Base-by-base conservation (phyloP, 2,888 invertebrate species). In the Erynnis tages region DNA sequence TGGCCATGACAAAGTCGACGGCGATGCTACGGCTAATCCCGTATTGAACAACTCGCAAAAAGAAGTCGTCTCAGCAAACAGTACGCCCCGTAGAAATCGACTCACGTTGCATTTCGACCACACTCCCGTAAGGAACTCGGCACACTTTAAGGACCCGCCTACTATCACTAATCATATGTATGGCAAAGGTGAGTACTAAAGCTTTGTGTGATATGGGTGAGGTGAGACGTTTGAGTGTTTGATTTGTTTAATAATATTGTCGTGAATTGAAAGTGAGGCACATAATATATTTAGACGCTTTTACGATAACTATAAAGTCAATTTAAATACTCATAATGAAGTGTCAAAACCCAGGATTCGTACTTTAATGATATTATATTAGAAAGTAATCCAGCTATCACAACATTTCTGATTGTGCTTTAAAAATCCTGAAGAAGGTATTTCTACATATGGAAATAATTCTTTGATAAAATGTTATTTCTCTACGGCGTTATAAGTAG, bases 71-170 rank as follows among this genome's bases (percentile, higher is more conserved):
- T 82, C 84, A 1, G 79, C 79, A 0, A 82, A 70, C 54, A 82
- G 83, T 56, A 92, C 93, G 1, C 92, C 93, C 0, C 90, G 91
- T 59, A 68, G 85, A 21, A 91, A 94, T 62, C 88, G 95, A 50
- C 91, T 94, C 44, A 95, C 95, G 0, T 68, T 95, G 55, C 93
- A 95, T 69, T 91, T 95, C 44, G 95, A 95, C 44, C 93, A 93
- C 64, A 93, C 93, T 16, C 92, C 93, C 0, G 73, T 91, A 2
- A 88, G 94, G 65, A 93, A 93, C 54, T 95, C 96, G 0, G 90
- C 94, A 60, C 93, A 94, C 76, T 91, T 95, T 49, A 93, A 95
- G 67, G 96, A 96, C 71, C 94, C 95, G 0, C 91, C 91, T 0
- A 71, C 67, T 44, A 65, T 85, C 13, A 56, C 56, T 8, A 81